Evolutionary conservation across 1,140 invertebrate genomes (phyloP).

Genomic region (Thalassaphorura encarpata): DNA sequence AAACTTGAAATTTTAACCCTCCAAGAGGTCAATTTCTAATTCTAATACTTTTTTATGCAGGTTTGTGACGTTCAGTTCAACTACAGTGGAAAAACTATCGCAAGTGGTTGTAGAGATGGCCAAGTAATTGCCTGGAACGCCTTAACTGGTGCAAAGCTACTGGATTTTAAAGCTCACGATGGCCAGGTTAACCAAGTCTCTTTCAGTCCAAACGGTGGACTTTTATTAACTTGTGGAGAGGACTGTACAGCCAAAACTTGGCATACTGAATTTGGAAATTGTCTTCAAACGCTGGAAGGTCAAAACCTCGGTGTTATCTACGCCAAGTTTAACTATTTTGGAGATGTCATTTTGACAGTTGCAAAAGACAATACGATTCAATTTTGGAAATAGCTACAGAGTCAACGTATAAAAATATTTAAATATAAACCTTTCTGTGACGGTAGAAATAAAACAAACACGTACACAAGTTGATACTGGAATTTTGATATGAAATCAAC

Average conservation of each 20-base stretch:
- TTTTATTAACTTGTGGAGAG: constrained; percentile 8
- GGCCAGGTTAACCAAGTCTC: not conserved
- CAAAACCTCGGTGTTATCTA: constrained; percentile 4
- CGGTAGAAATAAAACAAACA: too few relatives aligned
- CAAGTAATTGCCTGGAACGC: constrained; percentile 11
- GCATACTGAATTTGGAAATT: constrained; percentile 7
- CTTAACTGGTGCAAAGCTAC: not conserved
- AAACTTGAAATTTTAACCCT: not conserved
- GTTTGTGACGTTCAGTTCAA: constrained; percentile 13
- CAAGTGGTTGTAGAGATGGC: constrained; percentile 9
- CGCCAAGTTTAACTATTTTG: constrained; percentile 7
- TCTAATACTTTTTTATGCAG: not conserved
- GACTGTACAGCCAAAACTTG: constrained; percentile 3
- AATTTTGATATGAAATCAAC: too few relatives aligned
- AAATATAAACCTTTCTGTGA: too few relatives aligned
- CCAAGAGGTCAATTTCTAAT: not conserved
- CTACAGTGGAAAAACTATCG: constrained; percentile 5
- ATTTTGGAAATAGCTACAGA: constrained; percentile 5
- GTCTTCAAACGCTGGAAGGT: constrained; percentile 11
- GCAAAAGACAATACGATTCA: constrained; percentile 6
- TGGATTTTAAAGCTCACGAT: constrained; percentile 7
- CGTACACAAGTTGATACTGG: too few relatives aligned
- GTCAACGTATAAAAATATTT: too few relatives aligned
- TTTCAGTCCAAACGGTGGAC: constrained; percentile 14
- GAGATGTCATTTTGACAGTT: constrained; percentile 11